Conservation (phyloP, 2,797 vertebrate genomes). For the Periophthalmus magnuspinnatus region DNA sequence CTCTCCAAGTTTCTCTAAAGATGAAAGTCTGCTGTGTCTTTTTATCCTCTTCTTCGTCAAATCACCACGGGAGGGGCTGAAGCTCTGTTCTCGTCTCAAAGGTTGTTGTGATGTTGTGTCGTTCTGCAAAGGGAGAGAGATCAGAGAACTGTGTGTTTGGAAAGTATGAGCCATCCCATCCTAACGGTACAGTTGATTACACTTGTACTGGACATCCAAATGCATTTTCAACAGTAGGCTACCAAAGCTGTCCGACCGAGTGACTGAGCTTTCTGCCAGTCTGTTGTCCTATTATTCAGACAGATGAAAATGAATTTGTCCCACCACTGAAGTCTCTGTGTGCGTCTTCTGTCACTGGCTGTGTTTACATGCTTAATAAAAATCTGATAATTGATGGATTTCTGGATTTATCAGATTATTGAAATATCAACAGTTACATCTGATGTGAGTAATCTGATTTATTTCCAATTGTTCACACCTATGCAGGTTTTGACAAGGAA, state of each 20-base stretch:
- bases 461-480: too few relatives aligned
- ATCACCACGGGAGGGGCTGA: constrained; percentile 57
- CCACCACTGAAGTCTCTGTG: too few relatives aligned
- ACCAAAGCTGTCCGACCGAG: neutral
- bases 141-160: neutral
- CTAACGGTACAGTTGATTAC: neutral
- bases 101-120: neutral
- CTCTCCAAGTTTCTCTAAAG: constrained; percentile 67
- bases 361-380: neutral
- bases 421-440: too few relatives aligned
- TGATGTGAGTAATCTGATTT: too few relatives aligned
- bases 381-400: too few relatives aligned
- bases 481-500: too few relatives aligned
- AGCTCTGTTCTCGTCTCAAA: constrained; percentile 33
- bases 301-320: constrained; percentile 50
- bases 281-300: constrained; percentile 26
- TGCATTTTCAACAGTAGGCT: neutral
- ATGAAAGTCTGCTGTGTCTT: constrained; percentile 65
- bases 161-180: neutral
- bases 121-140: neutral
- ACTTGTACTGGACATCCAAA: neutral
- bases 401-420: too few relatives aligned
- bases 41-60: constrained; percentile 69
- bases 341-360: too few relatives aligned
- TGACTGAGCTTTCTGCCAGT: neutral